Conservation (phyloP, 2,888 invertebrate species). For the Dysmachus trigonus region DNA sequence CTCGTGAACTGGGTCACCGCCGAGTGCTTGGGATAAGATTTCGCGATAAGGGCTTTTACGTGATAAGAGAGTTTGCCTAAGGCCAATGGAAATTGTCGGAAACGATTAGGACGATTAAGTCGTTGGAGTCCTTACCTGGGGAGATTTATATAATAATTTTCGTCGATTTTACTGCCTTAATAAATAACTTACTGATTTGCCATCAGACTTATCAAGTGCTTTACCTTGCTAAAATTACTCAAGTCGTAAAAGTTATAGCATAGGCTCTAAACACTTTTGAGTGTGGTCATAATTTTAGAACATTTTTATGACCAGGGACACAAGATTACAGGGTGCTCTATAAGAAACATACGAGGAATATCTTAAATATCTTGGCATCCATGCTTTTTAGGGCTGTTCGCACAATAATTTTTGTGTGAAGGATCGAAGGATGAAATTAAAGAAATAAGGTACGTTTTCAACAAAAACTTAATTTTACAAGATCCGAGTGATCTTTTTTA, state of each 20-base stretch:
- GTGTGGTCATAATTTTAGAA: neutral
- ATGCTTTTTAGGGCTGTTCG: too few relatives aligned
- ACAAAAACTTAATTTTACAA: too few relatives aligned
- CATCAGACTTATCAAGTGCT: neutral
- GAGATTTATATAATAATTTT: neutral
- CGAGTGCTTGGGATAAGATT: neutral
- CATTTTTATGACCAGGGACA: neutral
- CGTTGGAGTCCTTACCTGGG: neutral
- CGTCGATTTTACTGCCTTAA: neutral
- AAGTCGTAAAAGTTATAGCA: neutral
- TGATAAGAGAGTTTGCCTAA: neutral
- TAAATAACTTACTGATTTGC: neutral
- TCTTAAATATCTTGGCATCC: too few relatives aligned
- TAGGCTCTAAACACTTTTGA: neutral
- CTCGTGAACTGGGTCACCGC: neutral
- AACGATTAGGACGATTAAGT: neutral
- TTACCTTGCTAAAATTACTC: neutral
- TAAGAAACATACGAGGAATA: too few relatives aligned
- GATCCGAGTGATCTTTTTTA: too few relatives aligned
- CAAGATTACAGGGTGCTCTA: too few relatives aligned
- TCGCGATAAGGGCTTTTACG: neutral
- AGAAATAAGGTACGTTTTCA: too few relatives aligned
- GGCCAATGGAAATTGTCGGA: neutral
- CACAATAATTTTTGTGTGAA: too few relatives aligned
- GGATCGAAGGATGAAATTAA: too few relatives aligned